These are phyloP conservation scores for Epinotia demarniana DNA, from an alignment of 2,888 invertebrate genomes.

Conservation along the genomic window DNA sequence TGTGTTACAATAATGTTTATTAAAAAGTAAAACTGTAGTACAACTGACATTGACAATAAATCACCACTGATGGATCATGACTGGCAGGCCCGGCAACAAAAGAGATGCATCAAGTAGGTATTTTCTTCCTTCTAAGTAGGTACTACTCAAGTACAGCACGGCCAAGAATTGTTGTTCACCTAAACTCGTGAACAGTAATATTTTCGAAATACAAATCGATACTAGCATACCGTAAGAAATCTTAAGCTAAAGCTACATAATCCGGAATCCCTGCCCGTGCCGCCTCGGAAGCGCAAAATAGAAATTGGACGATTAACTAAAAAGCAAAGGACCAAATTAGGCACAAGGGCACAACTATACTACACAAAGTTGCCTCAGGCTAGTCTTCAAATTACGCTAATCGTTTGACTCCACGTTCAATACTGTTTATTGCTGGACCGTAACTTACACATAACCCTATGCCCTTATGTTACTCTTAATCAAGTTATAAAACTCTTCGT, in stretches of 20 bases:
- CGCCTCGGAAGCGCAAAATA: neutral
- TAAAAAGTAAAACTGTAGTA: neutral
- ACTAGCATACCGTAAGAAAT: neutral
- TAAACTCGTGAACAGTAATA: neutral
- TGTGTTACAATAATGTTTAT: neutral
- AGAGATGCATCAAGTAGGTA: no score
- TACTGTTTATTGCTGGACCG: constrained; percentile 35
- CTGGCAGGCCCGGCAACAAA: neutral
- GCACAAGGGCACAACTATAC: neutral
- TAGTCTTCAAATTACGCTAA: constrained; percentile 6
- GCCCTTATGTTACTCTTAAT: constrained; percentile 22
- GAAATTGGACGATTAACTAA: neutral
- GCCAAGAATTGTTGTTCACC: neutral
- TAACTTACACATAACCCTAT: constrained; percentile 15
- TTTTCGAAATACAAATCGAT: neutral
- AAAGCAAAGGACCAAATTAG: neutral
- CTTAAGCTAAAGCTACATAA: neutral
- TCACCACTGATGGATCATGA: neutral
- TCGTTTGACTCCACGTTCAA: constrained; percentile 37
- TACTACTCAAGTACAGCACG: neutral
- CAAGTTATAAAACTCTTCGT: constrained; percentile 36
- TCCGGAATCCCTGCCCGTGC: no score
- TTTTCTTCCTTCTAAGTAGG: neutral
- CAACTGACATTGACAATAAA: neutral
- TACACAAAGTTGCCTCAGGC: neutral